These are phyloP conservation scores for Meteorus cinctellus DNA, from an alignment of 2,888 invertebrate species.

Conservation along the genomic window DNA sequence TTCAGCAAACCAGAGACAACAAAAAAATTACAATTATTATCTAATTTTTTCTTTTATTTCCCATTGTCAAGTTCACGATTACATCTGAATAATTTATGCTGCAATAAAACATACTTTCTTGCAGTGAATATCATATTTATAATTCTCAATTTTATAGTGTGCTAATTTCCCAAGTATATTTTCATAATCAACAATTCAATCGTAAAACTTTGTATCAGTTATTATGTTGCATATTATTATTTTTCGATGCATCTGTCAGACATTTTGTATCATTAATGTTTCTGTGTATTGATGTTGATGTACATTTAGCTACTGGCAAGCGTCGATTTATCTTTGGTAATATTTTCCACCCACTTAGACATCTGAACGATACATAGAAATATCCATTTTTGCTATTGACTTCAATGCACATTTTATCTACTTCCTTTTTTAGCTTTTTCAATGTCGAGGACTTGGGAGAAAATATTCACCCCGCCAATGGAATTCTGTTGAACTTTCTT, in stretches of 20 bases:
- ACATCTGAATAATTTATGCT: neutral
- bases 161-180: constrained; percentile 1
- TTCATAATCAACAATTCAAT: neutral
- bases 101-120: constrained; percentile 23
- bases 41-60: neutral
- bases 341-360: neutral
- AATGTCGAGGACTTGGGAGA: neutral
- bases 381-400: neutral
- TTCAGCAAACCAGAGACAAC: neutral
- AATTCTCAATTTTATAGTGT: neutral
- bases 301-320: neutral
- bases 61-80: neutral
- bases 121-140: neutral
- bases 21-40: neutral
- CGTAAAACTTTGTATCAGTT: neutral
- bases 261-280: neutral
- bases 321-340: neutral
- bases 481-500: constrained; percentile 1
- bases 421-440: neutral
- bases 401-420: neutral
- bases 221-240: neutral
- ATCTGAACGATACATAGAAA: no score
- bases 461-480: neutral
- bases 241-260: neutral
- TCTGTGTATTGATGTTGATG: neutral